phyloP scores from a whole-genome alignment of 1,140 invertebrate species.

The Heterodera schachtii region DNA sequence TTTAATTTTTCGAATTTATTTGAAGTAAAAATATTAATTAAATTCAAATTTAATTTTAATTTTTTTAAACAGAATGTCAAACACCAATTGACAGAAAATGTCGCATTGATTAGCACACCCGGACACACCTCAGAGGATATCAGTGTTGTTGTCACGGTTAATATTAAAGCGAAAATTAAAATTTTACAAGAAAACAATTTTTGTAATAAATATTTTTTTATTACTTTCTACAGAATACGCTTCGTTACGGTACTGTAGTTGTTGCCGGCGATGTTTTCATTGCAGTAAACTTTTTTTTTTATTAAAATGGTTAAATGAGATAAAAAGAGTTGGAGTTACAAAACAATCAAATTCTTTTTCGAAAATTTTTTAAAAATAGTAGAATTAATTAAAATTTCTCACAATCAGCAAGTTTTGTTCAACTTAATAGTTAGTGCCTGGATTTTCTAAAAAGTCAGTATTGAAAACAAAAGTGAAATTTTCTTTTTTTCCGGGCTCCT shows the following conservation, averaged over 20 bases:
- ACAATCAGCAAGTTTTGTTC: too few species aligned
- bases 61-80: constrained; percentile 46
- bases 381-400: too few species aligned
- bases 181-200: background rate
- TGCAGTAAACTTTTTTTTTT: constrained; percentile 19
- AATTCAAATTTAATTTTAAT: background rate
- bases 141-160: constrained; percentile 49
- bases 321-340: too few species aligned
- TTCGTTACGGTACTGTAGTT: constrained; percentile 52
- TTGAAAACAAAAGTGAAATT: too few species aligned
- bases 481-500: too few species aligned
- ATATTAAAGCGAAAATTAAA: constrained; percentile 4
- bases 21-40: constrained; percentile 42
- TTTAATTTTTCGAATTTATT: constrained; percentile 61
- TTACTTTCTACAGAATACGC: constrained; percentile 26
- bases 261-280: constrained; percentile 59
- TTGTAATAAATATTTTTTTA: background rate
- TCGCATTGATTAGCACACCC: constrained; percentile 52
- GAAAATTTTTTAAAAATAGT: too few species aligned
- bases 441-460: too few species aligned
- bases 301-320: too few species aligned
- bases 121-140: constrained; percentile 63
- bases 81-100: constrained; percentile 55
- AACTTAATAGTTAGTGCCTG: too few species aligned
- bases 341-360: too few species aligned